Percentiles rank a stretch among this genome's conserved stretches.
These are phyloP conservation scores for Pyralis farinalis DNA, from an alignment of 2,888 invertebrate genomes.

Conservation along the genomic window DNA sequence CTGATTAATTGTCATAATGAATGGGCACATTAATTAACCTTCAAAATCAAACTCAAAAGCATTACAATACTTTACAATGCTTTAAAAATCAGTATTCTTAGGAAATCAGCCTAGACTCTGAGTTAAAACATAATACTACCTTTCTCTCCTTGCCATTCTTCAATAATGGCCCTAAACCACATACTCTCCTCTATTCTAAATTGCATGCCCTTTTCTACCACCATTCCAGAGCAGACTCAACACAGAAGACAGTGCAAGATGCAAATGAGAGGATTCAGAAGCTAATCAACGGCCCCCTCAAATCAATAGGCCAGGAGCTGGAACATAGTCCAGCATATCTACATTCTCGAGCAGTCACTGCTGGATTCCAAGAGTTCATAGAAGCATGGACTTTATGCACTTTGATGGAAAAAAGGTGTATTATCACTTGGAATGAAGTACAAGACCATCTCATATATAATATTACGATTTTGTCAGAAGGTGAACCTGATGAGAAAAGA, in stretches of 20 bases:
- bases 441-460: conserved; percentile 75
- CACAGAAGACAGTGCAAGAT: conserved; percentile 47
- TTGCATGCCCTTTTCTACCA: no score
- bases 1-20: no score
- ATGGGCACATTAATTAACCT: no score
- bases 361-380: conserved; percentile 88
- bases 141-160: no score
- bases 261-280: conserved; percentile 85
- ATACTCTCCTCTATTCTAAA: no score
- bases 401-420: conserved; percentile 80
- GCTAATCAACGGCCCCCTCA: conserved; percentile 75
- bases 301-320: conserved; percentile 87
- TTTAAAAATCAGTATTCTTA: no score
- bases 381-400: conserved; percentile 92
- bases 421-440: conserved; percentile 83
- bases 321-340: conserved; percentile 84
- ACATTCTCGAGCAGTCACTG: conserved; percentile 58
- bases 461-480: conserved; percentile 19
- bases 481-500: conserved; percentile 31
- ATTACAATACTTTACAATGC: no score
- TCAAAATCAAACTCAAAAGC: no score
- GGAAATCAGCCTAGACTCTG: no score
- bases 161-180: no score
- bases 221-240: conserved; percentile 52
- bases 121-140: no score